Evolutionary conservation across 2,113 vertebrate genomes (phyloP).

Genomic region (Scolopax mira): DNA sequence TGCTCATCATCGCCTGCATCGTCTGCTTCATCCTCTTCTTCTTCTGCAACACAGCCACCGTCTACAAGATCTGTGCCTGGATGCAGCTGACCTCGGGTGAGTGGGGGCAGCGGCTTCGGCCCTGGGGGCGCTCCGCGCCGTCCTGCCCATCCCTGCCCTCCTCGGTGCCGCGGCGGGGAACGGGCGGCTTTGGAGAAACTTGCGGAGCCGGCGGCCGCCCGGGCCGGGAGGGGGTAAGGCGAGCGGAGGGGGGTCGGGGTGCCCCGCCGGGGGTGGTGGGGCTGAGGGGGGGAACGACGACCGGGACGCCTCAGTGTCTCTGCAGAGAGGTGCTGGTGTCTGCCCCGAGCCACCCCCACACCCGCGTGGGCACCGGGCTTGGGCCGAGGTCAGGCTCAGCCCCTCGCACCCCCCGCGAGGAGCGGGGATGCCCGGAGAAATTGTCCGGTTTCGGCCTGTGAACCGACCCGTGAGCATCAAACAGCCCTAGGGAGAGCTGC

Average conservation of each 20-base stretch:
- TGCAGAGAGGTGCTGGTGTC: neutral
- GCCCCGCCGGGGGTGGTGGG: neutral
- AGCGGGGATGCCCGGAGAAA: neutral
- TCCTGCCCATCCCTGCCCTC: neutral
- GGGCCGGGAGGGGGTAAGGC: too few relatives aligned
- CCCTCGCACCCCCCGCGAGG: neutral
- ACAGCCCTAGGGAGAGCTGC: neutral
- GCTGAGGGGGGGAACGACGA: too few relatives aligned
- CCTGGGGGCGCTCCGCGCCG: neutral
- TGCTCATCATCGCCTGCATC: conserved; percentile 92
- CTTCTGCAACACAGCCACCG: conserved; percentile 95
- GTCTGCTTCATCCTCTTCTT: conserved; percentile 95
- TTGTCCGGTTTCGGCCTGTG: neutral
- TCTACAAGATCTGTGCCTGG: conserved; percentile 98
- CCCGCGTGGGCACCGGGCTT: neutral
- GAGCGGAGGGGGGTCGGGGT: neutral
- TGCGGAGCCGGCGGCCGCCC: neutral
- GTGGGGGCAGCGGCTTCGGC: conserved; percentile 35
- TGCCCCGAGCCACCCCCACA: neutral
- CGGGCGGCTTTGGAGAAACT: neutral
- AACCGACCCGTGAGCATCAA: neutral
- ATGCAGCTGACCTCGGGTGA: conserved; percentile 93
- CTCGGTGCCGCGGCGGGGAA: neutral
- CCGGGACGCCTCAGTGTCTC: neutral
- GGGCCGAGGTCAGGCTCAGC: neutral